These are phyloP conservation scores for Poecilobothrus nobilitatus DNA, from an alignment of 2,888 invertebrate species.

Conservation along the genomic window DNA sequence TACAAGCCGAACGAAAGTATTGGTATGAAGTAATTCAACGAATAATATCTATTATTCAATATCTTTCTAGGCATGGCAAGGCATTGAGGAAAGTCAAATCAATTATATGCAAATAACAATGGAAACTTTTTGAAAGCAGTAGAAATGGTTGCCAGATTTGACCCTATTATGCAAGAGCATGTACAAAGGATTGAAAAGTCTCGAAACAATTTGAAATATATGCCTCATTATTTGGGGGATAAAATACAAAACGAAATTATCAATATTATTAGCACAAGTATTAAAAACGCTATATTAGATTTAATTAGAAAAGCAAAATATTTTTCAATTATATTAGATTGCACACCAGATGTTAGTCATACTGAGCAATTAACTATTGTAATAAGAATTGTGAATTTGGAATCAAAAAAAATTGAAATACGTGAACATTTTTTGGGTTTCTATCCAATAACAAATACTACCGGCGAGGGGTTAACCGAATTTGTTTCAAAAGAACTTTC, in stretches of 20 bases:
- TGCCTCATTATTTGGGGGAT: background rate
- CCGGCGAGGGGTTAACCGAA: too few relatives aligned
- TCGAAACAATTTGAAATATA: background rate
- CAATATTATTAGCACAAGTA: too few relatives aligned
- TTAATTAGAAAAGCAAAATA: too few relatives aligned
- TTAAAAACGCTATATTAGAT: too few relatives aligned
- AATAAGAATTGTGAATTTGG: slow-evolving; percentile 1
- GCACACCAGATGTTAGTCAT: too few relatives aligned
- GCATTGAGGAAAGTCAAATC: slow-evolving; percentile 6
- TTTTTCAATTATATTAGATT: too few relatives aligned
- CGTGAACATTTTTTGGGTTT: too few relatives aligned
- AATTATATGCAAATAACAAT: slow-evolving; percentile 10
- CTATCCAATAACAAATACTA: too few relatives aligned
- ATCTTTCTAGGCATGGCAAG: background rate
- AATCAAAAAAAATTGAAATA: too few relatives aligned
- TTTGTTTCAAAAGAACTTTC: too few relatives aligned
- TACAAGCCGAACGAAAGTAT: background rate
- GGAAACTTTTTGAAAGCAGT: slow-evolving; percentile 7
- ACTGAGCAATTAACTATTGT: too few relatives aligned
- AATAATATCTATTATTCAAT: slow-evolving; percentile 6
- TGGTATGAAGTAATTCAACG: background rate
- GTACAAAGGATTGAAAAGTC: background rate
- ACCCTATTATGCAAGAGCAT: slow-evolving; percentile 7
- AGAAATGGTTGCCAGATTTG: background rate
- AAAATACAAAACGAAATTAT: slow-evolving; percentile 8